A percentile compares a stretch with the other conserved stretches of the same genome.
These are phyloP conservation scores for Pungitius pungitius DNA, from an alignment of 2,113 vertebrate genomes.

Conservation along the genomic window DNA sequence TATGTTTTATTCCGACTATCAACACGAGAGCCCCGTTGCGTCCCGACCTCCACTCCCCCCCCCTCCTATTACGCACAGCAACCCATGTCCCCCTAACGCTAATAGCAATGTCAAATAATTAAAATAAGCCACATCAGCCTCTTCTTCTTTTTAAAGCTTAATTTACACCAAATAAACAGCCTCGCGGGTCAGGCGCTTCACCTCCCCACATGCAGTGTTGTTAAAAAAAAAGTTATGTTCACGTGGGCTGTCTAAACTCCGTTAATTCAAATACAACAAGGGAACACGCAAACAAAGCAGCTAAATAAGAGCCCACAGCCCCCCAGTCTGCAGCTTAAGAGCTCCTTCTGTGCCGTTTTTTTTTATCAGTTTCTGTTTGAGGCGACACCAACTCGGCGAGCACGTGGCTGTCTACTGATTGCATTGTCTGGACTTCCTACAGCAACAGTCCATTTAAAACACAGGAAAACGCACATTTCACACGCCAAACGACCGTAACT, in stretches of 20 bases:
- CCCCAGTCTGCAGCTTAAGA: background rate
- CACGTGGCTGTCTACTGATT: conserved; percentile 80
- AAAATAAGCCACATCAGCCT: conserved; percentile 2
- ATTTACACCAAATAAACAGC: background rate
- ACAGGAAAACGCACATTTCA: background rate
- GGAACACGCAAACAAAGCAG: conserved; percentile 3
- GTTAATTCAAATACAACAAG: conserved; percentile 23
- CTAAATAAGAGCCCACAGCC: background rate
- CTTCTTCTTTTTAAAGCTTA: background rate
- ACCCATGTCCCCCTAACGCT: conserved; percentile 67
- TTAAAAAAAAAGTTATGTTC: background rate
- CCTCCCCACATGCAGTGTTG: conserved; percentile 8
- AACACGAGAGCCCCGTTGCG: conserved; percentile 61
- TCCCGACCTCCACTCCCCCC: conserved; percentile 72
- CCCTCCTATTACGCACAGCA: conserved; percentile 67
- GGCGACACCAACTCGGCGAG: conserved; percentile 70
- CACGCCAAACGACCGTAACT: background rate
- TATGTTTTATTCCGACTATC: conserved; percentile 75
- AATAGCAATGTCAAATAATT: conserved; percentile 45
- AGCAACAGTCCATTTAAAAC: conserved; percentile 68
- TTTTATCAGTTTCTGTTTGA: conserved; percentile 53
- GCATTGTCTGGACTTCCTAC: conserved; percentile 80
- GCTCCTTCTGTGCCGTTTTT: background rate
- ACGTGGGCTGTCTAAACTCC: conserved; percentile 1
- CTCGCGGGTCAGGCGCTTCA: background rate